Percentiles rank a stretch among this genome's conserved stretches.
These are phyloP conservation scores for Riptortus pedestris DNA, from an alignment of 1,140 invertebrate genomes.

Conservation along the genomic window DNA sequence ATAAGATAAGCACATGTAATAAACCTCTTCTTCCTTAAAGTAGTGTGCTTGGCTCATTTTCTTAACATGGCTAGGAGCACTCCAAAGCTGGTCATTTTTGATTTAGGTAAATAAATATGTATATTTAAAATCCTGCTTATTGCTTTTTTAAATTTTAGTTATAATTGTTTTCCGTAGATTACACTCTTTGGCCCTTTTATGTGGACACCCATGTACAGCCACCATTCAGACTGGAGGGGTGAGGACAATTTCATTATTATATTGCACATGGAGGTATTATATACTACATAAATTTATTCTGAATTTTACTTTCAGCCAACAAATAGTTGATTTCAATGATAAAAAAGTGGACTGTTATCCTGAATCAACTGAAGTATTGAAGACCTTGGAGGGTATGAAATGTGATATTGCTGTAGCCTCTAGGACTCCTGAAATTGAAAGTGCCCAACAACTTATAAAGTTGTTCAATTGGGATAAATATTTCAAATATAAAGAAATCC, in stretches of 20 bases:
- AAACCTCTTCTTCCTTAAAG: too few species aligned
- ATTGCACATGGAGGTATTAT: neutral
- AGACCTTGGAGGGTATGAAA: conserved; percentile 44
- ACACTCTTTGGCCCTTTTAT: conserved; percentile 68
- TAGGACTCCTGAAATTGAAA: conserved; percentile 51
- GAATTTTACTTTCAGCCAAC: neutral
- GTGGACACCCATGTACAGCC: conserved; percentile 58
- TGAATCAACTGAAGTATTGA: conserved; percentile 51
- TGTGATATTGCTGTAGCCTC: conserved; percentile 53
- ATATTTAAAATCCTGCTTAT: neutral
- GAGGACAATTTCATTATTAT: conserved; percentile 14
- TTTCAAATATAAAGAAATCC: conserved; percentile 61
- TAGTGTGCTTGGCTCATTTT: too few species aligned
- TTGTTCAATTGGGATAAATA: conserved; percentile 60
- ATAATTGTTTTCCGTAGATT: conserved; percentile 47
- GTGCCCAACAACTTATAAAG: conserved; percentile 53
- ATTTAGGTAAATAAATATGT: conserved; percentile 29
- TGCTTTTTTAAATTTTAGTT: neutral
- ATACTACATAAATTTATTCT: neutral
- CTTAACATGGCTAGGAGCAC: too few species aligned
- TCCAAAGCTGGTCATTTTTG: conserved; percentile 32
- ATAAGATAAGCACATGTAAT: too few species aligned
- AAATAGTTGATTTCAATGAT: conserved; percentile 32
- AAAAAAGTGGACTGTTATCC: conserved; percentile 45
- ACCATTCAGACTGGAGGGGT: conserved; percentile 46